A percentile compares a stretch with the other conserved stretches of the same genome.
Conservation (phyloP, 2,113 vertebrate genomes). For the Panurus biarmicus region DNA sequence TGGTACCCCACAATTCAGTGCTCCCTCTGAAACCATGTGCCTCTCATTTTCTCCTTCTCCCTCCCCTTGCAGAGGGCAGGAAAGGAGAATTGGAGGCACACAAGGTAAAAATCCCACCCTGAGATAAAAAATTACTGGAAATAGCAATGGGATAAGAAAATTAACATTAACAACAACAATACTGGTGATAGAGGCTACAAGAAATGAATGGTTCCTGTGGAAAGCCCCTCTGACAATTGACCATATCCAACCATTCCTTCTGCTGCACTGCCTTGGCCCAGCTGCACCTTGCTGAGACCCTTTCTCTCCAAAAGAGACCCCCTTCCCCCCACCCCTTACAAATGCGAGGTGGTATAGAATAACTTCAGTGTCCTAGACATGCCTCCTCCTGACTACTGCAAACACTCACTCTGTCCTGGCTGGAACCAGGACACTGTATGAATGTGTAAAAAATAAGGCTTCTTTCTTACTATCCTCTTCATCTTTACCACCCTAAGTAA, state of each 20-base stretch:
- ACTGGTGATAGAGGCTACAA: not conserved
- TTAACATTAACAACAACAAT: not conserved
- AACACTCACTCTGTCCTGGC: not conserved
- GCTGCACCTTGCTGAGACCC: not conserved
- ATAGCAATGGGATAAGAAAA: not conserved
- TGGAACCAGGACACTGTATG: not conserved
- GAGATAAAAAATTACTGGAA: not conserved
- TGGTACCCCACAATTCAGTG: not conserved
- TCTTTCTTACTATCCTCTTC: not conserved
- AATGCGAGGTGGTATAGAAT: not conserved
- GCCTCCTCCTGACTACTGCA: not conserved
- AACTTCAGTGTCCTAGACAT: not conserved
- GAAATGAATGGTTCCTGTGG: not conserved
- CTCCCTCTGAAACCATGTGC: not conserved
- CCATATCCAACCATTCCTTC: not conserved
- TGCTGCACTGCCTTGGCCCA: not conserved
- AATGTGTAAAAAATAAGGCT: not conserved
- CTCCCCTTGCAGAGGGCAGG: not conserved
- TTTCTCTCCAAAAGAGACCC: not conserved
- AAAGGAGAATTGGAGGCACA: not conserved
- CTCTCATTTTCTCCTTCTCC: not conserved
- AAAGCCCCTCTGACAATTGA: not conserved
- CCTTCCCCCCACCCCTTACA: not conserved
- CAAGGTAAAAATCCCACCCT: fast-evolving
- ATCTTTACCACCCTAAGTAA: not conserved